phyloP scores from a whole-genome alignment of 2,888 invertebrate genomes.

The Acanthosepion esculentum region DNA sequence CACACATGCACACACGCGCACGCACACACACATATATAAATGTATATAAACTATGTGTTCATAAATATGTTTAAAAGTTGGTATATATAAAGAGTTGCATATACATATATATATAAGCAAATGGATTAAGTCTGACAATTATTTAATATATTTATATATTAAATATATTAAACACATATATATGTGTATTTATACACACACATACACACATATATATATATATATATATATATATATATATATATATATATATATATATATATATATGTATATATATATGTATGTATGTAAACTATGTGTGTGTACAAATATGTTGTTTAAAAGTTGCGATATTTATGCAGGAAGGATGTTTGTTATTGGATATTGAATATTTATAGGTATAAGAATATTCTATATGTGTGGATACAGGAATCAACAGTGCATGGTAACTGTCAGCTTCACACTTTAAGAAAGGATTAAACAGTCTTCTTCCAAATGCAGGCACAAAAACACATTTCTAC shows the following conservation, averaged over 20 bases:
- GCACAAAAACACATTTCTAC: too few relatives aligned
- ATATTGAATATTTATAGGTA: too few relatives aligned
- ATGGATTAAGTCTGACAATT: too few relatives aligned
- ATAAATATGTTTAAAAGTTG: not conserved
- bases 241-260: not conserved
- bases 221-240: not conserved
- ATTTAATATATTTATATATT: not conserved
- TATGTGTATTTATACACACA: not conserved
- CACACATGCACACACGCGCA: not conserved
- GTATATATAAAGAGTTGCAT: not conserved
- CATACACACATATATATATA: not conserved
- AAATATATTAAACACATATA: not conserved
- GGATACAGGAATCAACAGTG: too few relatives aligned
- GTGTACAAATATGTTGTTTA: not conserved
- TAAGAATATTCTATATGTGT: too few relatives aligned
- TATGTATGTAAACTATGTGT: not conserved
- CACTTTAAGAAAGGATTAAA: too few relatives aligned
- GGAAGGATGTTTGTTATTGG: too few relatives aligned
- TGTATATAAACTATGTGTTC: not conserved
- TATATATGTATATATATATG: not conserved
- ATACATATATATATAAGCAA: too few relatives aligned
- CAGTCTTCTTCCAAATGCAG: too few relatives aligned
- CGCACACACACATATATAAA: not conserved
- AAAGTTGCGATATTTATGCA: too few relatives aligned
- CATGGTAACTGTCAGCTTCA: too few relatives aligned